These are phyloP conservation scores for Elysia chlorotica DNA, from an alignment of 1,140 invertebrate species.

Conservation along the genomic window DNA sequence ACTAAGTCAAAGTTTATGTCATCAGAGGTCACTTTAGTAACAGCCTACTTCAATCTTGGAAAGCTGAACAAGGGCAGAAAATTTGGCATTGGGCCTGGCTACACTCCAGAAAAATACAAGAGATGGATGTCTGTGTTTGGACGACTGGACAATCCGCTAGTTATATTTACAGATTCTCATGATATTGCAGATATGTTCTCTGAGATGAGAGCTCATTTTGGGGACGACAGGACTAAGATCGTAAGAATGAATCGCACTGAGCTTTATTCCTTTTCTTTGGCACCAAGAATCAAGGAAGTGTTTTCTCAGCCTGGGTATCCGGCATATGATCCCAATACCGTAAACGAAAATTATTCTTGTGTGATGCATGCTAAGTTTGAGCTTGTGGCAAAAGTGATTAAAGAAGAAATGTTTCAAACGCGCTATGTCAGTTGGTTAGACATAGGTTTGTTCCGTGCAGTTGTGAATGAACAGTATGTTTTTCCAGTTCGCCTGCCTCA, in stretches of 20 bases:
- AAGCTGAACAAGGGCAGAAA: conserved; percentile 35
- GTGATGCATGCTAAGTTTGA: conserved; percentile 57
- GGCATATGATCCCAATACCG: conserved; percentile 45
- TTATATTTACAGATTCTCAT: conserved; percentile 38
- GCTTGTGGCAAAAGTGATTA: conserved; percentile 39
- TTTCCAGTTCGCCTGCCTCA: conserved; percentile 38
- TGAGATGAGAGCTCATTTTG: conserved; percentile 23
- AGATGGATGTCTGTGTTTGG: conserved; percentile 43
- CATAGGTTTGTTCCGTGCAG: conserved; percentile 48
- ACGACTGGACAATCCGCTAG: conserved; percentile 36
- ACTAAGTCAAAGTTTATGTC: background rate
- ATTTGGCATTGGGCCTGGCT: conserved; percentile 17
- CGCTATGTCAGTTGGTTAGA: conserved; percentile 53
- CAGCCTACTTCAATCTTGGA: conserved; percentile 45
- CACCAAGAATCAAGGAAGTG: conserved; percentile 36
- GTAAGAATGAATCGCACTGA: conserved; percentile 31
- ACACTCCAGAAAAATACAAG: conserved; percentile 34
- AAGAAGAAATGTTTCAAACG: conserved; percentile 35
- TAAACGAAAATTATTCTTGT: conserved; percentile 46
- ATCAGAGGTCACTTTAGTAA: conserved; percentile 41
- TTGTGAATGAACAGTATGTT: conserved; percentile 31
- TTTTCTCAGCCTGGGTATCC: conserved; percentile 44
- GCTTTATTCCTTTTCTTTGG: conserved; percentile 47
- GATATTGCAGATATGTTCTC: conserved; percentile 29
- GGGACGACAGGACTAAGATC: conserved; percentile 31